Base-by-base conservation (phyloP, 2,888 invertebrate species). In the Calephelis perditalis region DNA sequence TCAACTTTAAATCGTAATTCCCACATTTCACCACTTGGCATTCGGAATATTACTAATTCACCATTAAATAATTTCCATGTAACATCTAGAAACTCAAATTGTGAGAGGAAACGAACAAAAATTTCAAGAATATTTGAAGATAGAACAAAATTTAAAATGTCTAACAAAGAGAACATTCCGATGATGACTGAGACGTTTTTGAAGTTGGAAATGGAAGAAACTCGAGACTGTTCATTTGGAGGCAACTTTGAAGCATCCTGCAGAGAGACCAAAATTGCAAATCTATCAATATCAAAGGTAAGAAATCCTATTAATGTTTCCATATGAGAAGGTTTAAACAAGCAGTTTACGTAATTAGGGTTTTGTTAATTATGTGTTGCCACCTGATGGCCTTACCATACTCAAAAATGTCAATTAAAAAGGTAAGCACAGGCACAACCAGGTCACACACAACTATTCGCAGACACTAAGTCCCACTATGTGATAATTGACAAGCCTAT, bases 61-160 rank as follows among this genome's bases (percentile, higher is more conserved):
- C 78, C 80, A 0, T 56, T 73, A 52, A 52, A 52, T 52, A 52
- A 52, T 11, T 52, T 35, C 26, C 52, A 9, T 26, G 6, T 52
- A 7, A 8, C 52, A 35, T 52, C 35, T 35, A 52, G 35, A 35
- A 52, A 52, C 35, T 52, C 49, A 36, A 58, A 56, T 10, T 63
- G 52, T 11, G 62, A 79, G 78, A 43, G 64, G 70, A 62, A 62
- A 52, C 52, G 52, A n/a, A 73, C 68, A 7, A 85, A 82, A 59
- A 82, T 89, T 6, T 73, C 75, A 0, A 80, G 77, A 67, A 81
- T 89, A 47, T 82, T 84, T 45, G 85, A 87, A 63, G 89, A 89
- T 10, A 68, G 89, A 44, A 77, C 75, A 0, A 71, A 68, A 40
- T 88, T 84, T 56, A 88, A 82, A 64, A 82, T 80, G 77, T 74